Base-by-base conservation (phyloP, 2,113 vertebrate genomes). In the Prunella himalayana region DNA sequence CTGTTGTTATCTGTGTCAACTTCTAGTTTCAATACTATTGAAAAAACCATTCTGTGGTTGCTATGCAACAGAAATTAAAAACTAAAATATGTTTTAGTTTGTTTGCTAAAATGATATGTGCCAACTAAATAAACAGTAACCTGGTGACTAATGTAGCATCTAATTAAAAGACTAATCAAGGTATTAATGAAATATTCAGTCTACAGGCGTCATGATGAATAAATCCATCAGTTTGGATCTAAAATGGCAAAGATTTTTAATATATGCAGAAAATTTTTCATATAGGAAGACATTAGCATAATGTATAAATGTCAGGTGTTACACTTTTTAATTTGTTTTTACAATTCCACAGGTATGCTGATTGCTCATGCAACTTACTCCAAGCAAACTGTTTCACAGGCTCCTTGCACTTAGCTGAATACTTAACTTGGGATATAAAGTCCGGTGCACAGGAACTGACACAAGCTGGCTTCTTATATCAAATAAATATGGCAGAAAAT, bases 81-180 rank as follows among this genome's bases (percentile, higher is more conserved):
- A 49, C 61, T 93, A 82, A 92, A 86, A 88, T 86, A 88, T 82
- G 77, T 93, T 97, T 95, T 86, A 39, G 37, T 86, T 86, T 35
- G 7, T 77, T 75, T 89, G 59, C 71, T 95, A 86, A 95, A 95
- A 82, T 85, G 78, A 2, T 65, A 59, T 4, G 6, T 78, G 88
- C 73, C 0, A 7, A 77, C 41, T 80, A 96, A 90, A 95, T 92
- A 95, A 96, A 96, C 85, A 90, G 79, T 84, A 96, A 75, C 86
- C 93, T 95, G 92, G 90, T 95, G 88, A 97, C 80, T 92, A 88
- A 81, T 61, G 49, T 75, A 72, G 85, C 72, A 90, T 68, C 79
- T 92, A 81, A 96, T 95, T 90, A 93, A 81, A 94, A 77, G 41
- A 53, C 49, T 69, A 90, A 95, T 92, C 82, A 83, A 94, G 31